Conservation (phyloP, 1,140 invertebrate genomes). For the Calosoma granatense region DNA sequence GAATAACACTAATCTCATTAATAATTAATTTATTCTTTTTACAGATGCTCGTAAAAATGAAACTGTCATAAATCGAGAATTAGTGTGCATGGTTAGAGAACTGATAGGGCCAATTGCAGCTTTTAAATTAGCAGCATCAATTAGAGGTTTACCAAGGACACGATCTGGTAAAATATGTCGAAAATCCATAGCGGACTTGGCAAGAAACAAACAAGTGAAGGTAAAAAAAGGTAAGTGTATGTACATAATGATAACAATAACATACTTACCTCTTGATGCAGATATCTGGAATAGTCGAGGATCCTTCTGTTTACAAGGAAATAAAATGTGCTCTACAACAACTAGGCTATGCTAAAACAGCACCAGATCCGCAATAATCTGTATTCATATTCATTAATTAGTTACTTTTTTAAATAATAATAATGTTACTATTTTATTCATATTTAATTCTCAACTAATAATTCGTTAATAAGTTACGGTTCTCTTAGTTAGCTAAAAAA, state of each 20-base stretch:
- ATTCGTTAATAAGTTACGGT: too few relatives aligned
- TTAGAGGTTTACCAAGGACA: constrained; percentile 66
- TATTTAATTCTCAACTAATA: too few relatives aligned
- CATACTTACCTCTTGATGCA: constrained; percentile 31
- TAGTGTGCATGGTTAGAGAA: constrained; percentile 63
- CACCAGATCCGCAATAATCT: constrained; percentile 52
- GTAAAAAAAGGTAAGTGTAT: too few relatives aligned
- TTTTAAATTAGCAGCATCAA: constrained; percentile 64
- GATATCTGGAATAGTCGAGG: constrained; percentile 82
- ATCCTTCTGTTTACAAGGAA: constrained; percentile 68
- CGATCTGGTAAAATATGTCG: constrained; percentile 72
- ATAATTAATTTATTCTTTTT: constrained; percentile 14
- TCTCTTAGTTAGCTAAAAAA: too few relatives aligned
- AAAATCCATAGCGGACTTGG: constrained; percentile 75
- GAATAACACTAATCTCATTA: background rate
- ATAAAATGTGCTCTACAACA: constrained; percentile 64
- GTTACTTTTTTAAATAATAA: too few relatives aligned
- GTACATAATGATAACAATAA: constrained; percentile 4
- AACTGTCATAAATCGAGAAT: constrained; percentile 49
- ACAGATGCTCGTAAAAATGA: constrained; percentile 44
- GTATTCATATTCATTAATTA: too few relatives aligned
- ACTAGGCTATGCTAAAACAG: constrained; percentile 61
- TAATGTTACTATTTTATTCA: too few relatives aligned
- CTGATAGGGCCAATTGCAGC: constrained; percentile 82
- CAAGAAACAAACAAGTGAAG: constrained; percentile 63